These are phyloP conservation scores for Amphipoea lucens DNA, from an alignment of 2,888 invertebrate genomes.

Conservation along the genomic window DNA sequence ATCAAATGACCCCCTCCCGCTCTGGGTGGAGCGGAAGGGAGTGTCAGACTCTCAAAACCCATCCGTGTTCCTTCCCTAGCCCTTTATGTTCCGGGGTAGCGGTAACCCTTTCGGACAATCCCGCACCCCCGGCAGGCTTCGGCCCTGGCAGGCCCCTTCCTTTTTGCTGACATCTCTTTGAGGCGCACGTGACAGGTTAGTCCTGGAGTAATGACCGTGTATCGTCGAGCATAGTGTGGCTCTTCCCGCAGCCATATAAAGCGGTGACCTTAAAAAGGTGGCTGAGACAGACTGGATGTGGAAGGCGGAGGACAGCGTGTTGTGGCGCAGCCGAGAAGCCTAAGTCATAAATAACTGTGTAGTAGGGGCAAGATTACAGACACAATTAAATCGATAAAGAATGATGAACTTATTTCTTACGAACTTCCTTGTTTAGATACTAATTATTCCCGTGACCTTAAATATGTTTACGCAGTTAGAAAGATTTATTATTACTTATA, in stretches of 20 bases:
- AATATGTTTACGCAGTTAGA: not conserved
- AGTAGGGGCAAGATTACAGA: not conserved
- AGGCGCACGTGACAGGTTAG: not conserved
- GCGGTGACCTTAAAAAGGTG: too few species aligned
- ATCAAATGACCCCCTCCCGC: too few species aligned
- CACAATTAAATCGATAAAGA: not conserved
- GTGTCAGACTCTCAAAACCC: too few species aligned
- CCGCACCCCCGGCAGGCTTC: too few species aligned
- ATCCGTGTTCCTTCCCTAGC: too few species aligned
- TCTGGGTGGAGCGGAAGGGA: too few species aligned
- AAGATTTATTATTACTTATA: conserved; percentile 3
- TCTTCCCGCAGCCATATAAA: not conserved
- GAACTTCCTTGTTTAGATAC: not conserved
- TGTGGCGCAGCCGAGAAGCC: too few species aligned
- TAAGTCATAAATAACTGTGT: too few species aligned
- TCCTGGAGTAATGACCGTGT: not conserved
- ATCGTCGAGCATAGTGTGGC: not conserved
- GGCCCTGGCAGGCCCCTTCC: too few species aligned
- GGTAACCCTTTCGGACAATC: too few species aligned
- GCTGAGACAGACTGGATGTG: not conserved
- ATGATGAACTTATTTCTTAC: not conserved
- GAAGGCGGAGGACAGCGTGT: not conserved
- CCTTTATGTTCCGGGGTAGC: too few species aligned
- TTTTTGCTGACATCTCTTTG: too few species aligned
- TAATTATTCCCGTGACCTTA: not conserved